phyloP scores from a whole-genome alignment of 2,888 invertebrate genomes.

The Tanytarsus gracilentus region DNA sequence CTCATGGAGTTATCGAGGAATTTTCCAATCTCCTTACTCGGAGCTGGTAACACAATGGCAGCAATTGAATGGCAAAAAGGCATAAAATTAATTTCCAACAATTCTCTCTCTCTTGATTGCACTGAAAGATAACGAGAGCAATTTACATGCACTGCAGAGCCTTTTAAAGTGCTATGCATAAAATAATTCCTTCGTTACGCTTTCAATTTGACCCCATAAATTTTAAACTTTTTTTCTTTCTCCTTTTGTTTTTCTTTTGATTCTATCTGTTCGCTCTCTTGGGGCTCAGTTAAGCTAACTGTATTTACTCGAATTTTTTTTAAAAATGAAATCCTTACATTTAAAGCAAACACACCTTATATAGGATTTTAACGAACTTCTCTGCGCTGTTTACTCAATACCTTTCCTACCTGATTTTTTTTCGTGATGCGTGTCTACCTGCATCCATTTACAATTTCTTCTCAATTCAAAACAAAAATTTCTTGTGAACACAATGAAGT shows the following conservation, averaged over 20 bases:
- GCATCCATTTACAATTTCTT: not conserved
- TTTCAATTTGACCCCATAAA: not conserved
- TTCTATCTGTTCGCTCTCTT: no score
- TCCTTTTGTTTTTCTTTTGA: not conserved
- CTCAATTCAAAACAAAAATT: not conserved
- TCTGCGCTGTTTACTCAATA: not conserved
- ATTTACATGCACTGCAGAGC: not conserved
- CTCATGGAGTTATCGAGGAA: no score
- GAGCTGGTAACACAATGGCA: no score
- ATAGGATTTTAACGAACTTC: not conserved
- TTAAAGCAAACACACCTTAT: not conserved
- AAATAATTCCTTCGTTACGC: not conserved
- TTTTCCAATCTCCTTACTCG: no score
- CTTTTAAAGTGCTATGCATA: not conserved
- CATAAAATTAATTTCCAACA: not conserved
- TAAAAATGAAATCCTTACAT: not conserved
- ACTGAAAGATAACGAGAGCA: not conserved
- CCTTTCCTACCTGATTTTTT: slow-evolving; percentile 5
- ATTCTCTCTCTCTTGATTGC: not conserved
- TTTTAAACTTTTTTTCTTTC: not conserved
- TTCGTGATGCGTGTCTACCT: not conserved
- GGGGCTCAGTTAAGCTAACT: not conserved
- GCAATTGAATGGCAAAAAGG: no score
- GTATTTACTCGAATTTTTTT: not conserved
- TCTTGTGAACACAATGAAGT: no score